phyloP scores from a whole-genome alignment of 2,888 invertebrate genomes.

The Tetheella fluctuosa region DNA sequence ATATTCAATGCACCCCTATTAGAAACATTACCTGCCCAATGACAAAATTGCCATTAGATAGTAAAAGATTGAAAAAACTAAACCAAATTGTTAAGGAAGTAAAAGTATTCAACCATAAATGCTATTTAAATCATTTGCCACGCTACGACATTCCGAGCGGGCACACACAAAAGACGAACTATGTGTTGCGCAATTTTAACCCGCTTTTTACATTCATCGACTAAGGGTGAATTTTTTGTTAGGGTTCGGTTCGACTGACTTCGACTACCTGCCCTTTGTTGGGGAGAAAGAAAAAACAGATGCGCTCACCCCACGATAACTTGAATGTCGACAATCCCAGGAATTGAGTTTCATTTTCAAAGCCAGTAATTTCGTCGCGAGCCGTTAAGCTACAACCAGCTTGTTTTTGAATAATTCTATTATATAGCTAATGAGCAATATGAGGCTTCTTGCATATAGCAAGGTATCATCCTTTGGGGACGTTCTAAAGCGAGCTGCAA shows the following conservation, averaged over 20 bases:
- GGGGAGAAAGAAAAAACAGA: conserved; percentile 11
- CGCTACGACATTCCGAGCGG: conserved; percentile 28
- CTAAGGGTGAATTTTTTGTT: conserved; percentile 39
- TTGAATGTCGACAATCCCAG: neutral
- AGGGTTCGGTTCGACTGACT: neutral
- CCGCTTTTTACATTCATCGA: conserved; percentile 43
- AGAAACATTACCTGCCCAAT: neutral
- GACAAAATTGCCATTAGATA: neutral
- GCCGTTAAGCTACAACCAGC: neutral
- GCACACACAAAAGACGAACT: conserved; percentile 40
- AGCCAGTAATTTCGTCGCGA: neutral
- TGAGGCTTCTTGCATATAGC: neutral
- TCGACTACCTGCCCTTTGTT: conserved; percentile 52
- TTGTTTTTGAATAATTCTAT: neutral
- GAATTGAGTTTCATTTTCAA: neutral
- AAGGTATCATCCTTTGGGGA: neutral
- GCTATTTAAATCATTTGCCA: conserved; percentile 25
- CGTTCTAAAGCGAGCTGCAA: neutral
- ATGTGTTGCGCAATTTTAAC: conserved; percentile 54
- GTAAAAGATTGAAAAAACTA: neutral
- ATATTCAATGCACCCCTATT: neutral
- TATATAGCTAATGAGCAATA: too few relatives aligned
- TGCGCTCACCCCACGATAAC: neutral
- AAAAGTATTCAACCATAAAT: conserved; percentile 19
- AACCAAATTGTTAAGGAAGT: conserved; percentile 1